Evolutionary conservation across 2,113 vertebrate genomes (phyloP).

Genomic region (Lagopus leucura): DNA sequence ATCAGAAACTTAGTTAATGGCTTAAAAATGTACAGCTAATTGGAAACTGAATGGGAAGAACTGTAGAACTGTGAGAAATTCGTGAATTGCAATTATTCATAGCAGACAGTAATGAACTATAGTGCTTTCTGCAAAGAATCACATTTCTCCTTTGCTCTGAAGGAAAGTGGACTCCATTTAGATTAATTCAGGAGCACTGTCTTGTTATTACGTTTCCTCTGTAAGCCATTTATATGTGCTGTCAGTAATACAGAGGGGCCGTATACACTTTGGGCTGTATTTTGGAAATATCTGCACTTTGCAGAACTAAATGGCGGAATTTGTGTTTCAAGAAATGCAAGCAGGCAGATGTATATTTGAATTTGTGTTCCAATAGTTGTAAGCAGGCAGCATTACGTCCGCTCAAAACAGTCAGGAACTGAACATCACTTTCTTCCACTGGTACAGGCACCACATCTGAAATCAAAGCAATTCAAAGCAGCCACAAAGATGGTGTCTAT

Average conservation of each 20-base stretch:
- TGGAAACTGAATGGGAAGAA: not conserved
- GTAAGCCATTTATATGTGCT: not conserved
- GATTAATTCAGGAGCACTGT: constrained; percentile 48
- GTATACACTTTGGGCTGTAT: not conserved
- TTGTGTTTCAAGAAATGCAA: not conserved
- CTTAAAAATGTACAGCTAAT: not conserved
- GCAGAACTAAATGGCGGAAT: not conserved
- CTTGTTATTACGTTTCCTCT: not conserved
- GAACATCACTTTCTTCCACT: not conserved
- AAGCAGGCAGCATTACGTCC: not conserved
- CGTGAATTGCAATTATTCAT: constrained; percentile 25
- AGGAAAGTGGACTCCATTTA: not conserved
- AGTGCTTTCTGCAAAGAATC: not conserved
- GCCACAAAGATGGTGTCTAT: not conserved
- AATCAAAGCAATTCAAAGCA: not conserved
- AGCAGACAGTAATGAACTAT: constrained; percentile 32
- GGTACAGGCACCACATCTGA: not conserved
- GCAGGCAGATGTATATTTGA: too few relatives aligned
- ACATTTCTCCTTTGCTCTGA: constrained; percentile 13
- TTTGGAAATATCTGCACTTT: constrained; percentile 1
- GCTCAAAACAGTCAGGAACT: not conserved
- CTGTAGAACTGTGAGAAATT: not conserved
- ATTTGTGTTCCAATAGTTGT: not conserved
- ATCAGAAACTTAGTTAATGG: not conserved
- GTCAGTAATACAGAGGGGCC: not conserved